A percentile compares a stretch with the other conserved stretches of the same genome.
phyloP scores from a whole-genome alignment of 53 echinoderm and acorn worm species.

The Hippasteria phrygiana region DNA sequence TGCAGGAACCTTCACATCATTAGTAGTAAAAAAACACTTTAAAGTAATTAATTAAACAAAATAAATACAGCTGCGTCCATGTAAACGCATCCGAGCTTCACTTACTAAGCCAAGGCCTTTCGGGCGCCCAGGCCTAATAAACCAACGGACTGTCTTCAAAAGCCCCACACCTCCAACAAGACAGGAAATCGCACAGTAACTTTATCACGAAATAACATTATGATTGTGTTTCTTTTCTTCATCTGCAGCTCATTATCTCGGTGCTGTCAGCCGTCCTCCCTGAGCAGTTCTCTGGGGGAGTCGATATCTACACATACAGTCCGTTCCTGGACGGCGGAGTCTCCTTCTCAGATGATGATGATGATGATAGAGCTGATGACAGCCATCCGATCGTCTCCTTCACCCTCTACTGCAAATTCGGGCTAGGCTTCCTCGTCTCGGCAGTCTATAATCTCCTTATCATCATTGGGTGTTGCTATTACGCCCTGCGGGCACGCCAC shows the following conservation, averaged over 20 bases:
- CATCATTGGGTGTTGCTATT: slow-evolving; percentile 65
- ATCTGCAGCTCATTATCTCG: slow-evolving; percentile 38
- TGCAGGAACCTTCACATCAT: no score
- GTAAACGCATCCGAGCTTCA: no score
- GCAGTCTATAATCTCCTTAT: slow-evolving; percentile 60
- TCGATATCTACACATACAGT: slow-evolving; percentile 41
- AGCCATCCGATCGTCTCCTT: slow-evolving; percentile 39
- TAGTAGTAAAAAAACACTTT: no score
- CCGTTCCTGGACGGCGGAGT: slow-evolving; percentile 25
- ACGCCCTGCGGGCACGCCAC: slow-evolving; percentile 57
- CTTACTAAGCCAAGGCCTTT: no score
- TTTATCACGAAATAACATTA: background rate
- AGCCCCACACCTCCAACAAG: no score
- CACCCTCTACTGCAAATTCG: slow-evolving; percentile 61
- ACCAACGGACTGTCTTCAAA: no score
- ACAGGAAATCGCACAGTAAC: no score
- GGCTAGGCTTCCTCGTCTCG: slow-evolving; percentile 58
- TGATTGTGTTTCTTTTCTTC: background rate
- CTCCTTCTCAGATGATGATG: background rate
- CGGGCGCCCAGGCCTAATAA: no score
- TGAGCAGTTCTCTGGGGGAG: slow-evolving; percentile 44
- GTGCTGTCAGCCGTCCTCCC: slow-evolving; percentile 46
- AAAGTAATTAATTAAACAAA: no score
- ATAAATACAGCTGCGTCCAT: no score
- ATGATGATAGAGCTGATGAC: background rate